These are phyloP conservation scores for Solea senegalensis DNA, from an alignment of 2,113 vertebrate species.

Conservation along the genomic window DNA sequence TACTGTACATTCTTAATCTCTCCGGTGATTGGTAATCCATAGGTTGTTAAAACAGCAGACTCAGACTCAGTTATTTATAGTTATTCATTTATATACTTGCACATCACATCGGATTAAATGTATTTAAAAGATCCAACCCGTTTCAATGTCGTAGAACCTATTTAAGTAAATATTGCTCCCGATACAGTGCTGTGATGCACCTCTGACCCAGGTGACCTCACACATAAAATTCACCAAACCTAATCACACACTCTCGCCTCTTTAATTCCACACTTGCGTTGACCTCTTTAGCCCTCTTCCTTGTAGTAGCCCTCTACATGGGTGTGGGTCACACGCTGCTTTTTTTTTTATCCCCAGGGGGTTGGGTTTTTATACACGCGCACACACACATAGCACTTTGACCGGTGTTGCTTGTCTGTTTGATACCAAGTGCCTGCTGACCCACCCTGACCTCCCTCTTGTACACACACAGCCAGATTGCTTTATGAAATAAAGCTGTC, in stretches of 20 bases:
- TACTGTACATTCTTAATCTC: too few relatives aligned
- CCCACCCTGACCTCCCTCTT: slow-evolving; percentile 88
- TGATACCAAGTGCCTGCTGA: slow-evolving; percentile 84
- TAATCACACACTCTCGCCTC: slow-evolving; percentile 58
- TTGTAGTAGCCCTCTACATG: slow-evolving; percentile 31
- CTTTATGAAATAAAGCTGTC: slow-evolving; percentile 99
- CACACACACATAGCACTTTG: slow-evolving; percentile 43
- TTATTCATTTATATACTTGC: background rate
- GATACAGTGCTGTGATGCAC: slow-evolving; percentile 9
- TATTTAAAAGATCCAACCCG: background rate
- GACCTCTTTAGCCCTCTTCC: slow-evolving; percentile 54
- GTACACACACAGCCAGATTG: slow-evolving; percentile 95
- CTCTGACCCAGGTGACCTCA: slow-evolving; percentile 36
- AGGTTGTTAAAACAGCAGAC: background rate
- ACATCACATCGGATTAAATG: slow-evolving; percentile 2
- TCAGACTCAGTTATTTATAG: background rate
- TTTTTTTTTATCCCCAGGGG: slow-evolving; percentile 14
- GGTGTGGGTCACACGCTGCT: slow-evolving; percentile 16
- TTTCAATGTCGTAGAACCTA: slow-evolving; percentile 11
- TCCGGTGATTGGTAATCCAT: too few relatives aligned
- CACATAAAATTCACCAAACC: slow-evolving; percentile 56
- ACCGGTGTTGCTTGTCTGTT: slow-evolving; percentile 64
- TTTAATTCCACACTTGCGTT: slow-evolving; percentile 52
- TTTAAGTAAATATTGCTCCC: slow-evolving; percentile 23
- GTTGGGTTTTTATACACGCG: slow-evolving; percentile 40